phyloP scores from a whole-genome alignment of 2,888 invertebrate genomes.

The Steinernema hermaphroditum region DNA sequence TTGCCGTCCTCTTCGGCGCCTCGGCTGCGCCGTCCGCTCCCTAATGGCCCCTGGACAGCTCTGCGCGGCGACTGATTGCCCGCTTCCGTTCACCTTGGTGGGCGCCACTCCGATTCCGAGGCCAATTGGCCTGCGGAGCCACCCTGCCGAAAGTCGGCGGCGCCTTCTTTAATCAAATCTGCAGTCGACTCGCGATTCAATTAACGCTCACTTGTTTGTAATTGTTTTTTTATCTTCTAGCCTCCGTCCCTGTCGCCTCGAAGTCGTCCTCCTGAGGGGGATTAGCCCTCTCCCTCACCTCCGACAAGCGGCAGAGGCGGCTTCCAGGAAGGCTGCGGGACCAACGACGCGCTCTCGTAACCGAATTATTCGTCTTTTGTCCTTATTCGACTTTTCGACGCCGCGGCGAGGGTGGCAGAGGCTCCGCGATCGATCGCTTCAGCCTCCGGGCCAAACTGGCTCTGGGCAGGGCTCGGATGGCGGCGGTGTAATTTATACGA shows the following conservation, averaged over 20 bases:
- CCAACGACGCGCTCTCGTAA: too few species aligned
- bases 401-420: constrained; percentile 10
- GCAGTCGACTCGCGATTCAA: background rate
- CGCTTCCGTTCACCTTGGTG: background rate
- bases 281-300: too few species aligned
- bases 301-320: too few species aligned
- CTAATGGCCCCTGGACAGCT: background rate
- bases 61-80: background rate
- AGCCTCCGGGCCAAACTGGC: background rate
- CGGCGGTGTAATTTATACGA: constrained; percentile 6
- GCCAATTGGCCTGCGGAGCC: background rate
- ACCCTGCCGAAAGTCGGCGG: background rate
- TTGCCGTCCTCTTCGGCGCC: background rate
- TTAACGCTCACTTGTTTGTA: constrained; percentile 20
- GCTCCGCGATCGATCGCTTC: background rate
- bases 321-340: too few species aligned
- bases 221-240: constrained; percentile 20
- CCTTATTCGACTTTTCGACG: background rate
- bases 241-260: background rate
- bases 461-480: background rate
- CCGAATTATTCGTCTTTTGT: background rate
- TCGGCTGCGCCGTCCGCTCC: background rate
- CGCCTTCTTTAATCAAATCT: background rate
- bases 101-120: too few species aligned
- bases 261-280: background rate